phyloP scores from a whole-genome alignment of 2,113 vertebrate species.

The Argyrosomus japonicus region DNA sequence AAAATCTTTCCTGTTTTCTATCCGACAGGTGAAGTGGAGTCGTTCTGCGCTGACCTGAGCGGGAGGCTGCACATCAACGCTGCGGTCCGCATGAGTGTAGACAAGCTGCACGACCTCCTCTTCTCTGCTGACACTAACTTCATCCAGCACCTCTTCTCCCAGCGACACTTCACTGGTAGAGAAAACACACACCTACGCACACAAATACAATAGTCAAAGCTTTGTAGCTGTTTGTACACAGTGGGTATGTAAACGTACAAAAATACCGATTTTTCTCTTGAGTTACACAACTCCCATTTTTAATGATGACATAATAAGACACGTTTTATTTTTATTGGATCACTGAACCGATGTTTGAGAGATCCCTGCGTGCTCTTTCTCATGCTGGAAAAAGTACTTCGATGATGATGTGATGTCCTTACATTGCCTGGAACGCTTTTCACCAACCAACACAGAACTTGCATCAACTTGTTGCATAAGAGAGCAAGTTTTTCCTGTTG shows the following conservation, averaged over 20 bases:
- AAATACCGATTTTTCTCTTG: neutral
- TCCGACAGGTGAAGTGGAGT: slow-evolving; percentile 87
- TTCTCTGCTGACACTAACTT: slow-evolving; percentile 90
- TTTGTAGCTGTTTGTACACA: neutral
- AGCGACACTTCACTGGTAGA: slow-evolving; percentile 90
- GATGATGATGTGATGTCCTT: neutral
- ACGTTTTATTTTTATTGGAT: neutral
- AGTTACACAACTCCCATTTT: neutral
- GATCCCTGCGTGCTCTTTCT: neutral
- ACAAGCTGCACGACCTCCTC: slow-evolving; percentile 90
- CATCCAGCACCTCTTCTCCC: slow-evolving; percentile 88
- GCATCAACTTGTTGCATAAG: slow-evolving; percentile 39
- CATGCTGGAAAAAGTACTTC: neutral
- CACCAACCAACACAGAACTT: slow-evolving; percentile 3
- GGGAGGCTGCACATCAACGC: slow-evolving; percentile 89
- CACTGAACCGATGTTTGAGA: neutral
- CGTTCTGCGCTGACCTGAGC: slow-evolving; percentile 85
- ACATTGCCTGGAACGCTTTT: neutral
- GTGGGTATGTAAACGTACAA: neutral
- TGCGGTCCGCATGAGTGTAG: slow-evolving; percentile 86
- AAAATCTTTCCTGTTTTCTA: neutral
- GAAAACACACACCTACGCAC: neutral
- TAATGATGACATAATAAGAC: neutral
- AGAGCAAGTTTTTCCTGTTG: slow-evolving; percentile 70
- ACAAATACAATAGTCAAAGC: neutral